Conservation (phyloP, 1,140 invertebrate species). For the Panulirus ornatus region DNA sequence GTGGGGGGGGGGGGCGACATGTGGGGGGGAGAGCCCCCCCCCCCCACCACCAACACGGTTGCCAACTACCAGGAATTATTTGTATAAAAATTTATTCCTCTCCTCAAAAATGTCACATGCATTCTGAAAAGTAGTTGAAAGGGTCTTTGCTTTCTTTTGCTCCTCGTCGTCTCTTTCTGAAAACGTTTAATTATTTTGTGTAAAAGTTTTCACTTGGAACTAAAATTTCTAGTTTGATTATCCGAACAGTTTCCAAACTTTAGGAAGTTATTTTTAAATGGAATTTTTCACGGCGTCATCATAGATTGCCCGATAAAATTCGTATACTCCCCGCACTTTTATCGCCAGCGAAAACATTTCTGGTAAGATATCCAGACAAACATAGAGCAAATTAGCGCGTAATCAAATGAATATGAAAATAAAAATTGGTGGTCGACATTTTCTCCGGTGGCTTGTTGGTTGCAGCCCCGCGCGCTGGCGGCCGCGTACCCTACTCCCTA, state of each 20-base stretch:
- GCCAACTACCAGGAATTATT: conserved; percentile 41
- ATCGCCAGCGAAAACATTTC: not conserved
- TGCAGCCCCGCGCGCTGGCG: conserved; percentile 52
- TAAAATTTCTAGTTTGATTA: conserved; percentile 71
- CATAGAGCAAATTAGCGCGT: conserved; percentile 55
- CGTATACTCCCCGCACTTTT: conserved; percentile 16
- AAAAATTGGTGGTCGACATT: conserved; percentile 34
- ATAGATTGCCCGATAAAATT: conserved; percentile 14
- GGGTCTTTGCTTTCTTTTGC: conserved; percentile 45
- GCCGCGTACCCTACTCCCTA: conserved; percentile 43
- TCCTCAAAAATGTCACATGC: conserved; percentile 36
- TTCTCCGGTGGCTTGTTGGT: conserved; percentile 27
- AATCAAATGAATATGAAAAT: conserved; percentile 60
- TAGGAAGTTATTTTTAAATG: conserved; percentile 5
- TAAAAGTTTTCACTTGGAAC: conserved; percentile 65
- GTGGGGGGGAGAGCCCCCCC: not conserved
- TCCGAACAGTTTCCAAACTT: conserved; percentile 46
- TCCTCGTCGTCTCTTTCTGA: conserved; percentile 44
- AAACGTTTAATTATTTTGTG: conserved; percentile 66
- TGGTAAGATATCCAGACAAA: conserved; percentile 51
- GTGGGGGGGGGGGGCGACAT: not conserved
- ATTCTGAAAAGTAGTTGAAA: conserved; percentile 55
- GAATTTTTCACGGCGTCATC: conserved; percentile 16
- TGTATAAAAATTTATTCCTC: conserved; percentile 14
- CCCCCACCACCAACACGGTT: too few species aligned